Base-by-base conservation (phyloP, 2,888 invertebrate genomes). In the Epicampocera succincta region DNA sequence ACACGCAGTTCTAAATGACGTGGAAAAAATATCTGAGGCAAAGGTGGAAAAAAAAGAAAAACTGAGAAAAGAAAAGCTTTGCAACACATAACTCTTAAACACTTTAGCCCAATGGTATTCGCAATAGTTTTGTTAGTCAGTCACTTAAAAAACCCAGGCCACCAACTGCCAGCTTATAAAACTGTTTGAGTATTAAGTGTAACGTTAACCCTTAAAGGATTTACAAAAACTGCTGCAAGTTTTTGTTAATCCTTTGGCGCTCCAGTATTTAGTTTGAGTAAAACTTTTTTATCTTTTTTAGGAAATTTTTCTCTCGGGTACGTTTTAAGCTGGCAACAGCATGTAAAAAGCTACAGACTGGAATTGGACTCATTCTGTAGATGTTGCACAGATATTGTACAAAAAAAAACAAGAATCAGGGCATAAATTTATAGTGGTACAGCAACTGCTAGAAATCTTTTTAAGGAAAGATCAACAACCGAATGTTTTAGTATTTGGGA, bases 61-160 rank as follows among this genome's bases (percentile, higher is more conserved):
- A n/a, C n/a, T n/a, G n/a, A n/a, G n/a, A n/a, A 56, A 15, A 21
- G 60, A 60, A 21, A 50, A 58, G 19, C 33, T 13, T 17, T 38
- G 46, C 46, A 46, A 19, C 33, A 44, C 48, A 58, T 48, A 60
- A 72, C 71, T 40, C 12, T n/a, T 19, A 48, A 42, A 42, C 42
- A 72, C 71, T 72, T 60, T 13, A 54, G 42, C 42, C 63, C 33
- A 52, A 73, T 21, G 63, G 44, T 46, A 54, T 63, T 63, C 46
- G 15, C 15, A n/a, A 54, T 46, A 54, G 52, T 73, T 72, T 33
- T 61, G 44, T 61, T 29, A 71, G 38, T 17, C 3, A 4, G 1
- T n/a, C 25, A 38, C n/a, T n/a, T n/a, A 46, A 48, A 4, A 42
- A 52, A 21, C 1, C 1, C 33, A 33, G 33, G 33, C 33, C 3